phyloP scores from a whole-genome alignment of 1,140 invertebrate species.

The Lepidotrigona ventralis region DNA sequence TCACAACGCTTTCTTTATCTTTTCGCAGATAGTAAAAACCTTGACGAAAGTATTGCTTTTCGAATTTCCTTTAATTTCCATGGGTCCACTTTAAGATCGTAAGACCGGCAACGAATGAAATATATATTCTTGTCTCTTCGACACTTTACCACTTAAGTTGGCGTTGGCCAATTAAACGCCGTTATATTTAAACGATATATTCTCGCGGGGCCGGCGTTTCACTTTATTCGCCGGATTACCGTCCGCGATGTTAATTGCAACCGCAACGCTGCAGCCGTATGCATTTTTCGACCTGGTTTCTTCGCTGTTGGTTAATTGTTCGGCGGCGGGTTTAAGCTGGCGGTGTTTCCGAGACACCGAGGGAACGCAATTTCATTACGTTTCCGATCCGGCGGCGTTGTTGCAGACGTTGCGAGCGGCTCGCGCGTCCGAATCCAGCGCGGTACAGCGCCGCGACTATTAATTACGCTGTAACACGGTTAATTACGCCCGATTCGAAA shows the following conservation, averaged over 20 bases:
- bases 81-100: no score
- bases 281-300: background rate
- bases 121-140: no score
- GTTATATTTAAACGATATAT: background rate
- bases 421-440: slow-evolving; percentile 11
- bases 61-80: no score
- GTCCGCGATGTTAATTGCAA: background rate
- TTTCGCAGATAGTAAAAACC: no score
- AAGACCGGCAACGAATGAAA: no score
- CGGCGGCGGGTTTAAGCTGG: background rate
- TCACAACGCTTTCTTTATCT: background rate
- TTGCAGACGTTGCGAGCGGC: slow-evolving; percentile 24
- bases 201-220: background rate
- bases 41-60: no score
- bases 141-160: no score
- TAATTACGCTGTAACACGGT: slow-evolving; percentile 45
- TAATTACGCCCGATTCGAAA: slow-evolving; percentile 49
- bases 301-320: background rate
- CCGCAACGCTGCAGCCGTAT: background rate
- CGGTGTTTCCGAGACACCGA: no score
- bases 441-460: slow-evolving; percentile 30
- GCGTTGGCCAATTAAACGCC: background rate
- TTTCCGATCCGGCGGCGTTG: background rate
- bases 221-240: background rate
- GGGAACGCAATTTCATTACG: slow-evolving; percentile 22